Evolutionary conservation across 2,888 invertebrate species (phyloP), one percentile per base, ranked within the genome.

Genomic region (Tenthredo scrophulariae): DNA sequence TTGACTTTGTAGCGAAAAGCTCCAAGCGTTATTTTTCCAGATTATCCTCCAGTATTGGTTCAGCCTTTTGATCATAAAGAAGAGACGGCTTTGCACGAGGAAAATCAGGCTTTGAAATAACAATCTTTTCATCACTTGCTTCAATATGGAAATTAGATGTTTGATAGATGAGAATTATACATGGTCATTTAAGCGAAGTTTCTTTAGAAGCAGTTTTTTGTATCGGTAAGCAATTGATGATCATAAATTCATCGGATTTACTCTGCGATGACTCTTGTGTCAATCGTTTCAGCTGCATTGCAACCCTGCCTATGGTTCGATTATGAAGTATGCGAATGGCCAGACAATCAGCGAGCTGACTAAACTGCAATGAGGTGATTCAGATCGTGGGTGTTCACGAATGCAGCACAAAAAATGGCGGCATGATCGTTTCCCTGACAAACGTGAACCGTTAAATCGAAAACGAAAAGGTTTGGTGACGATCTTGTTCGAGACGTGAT

Each of bases 381-480:
- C 6, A 18, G 18, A 1, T 40, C 26, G 5, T 15, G 29, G 18
- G 6, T 15, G 33, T 54, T 40, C 15, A 18, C 33, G 9, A 50
- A 29, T 77, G 5, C 77, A 18, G 33, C 15, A 7, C 37, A 29
- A 79, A 79, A 79, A 79, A 79, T 79, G 58, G 80, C 26, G 22
- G 37, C 80, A 62, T 37, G n/a, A 58, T 80, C 40, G 62, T 62
- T 67, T 67, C 50, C 4, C 67, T 67, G 82, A 83, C 67, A 26
- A 67, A 67, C 67, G 40, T 67, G 46, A 65, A 26, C 67, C 46
- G 46, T 67, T 67, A 67, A 26, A 67, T 29, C 29, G 15, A 43
- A 83, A 67, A 43, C 46, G 65, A 67, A 83, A 83, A 29, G 82
- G 67, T 83, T 67, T 67, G 46, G 40, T 62, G n/a, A 22, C 9